These are phyloP conservation scores for Calliscelio sp. DNA, from an alignment of 2,888 invertebrate species.

Conservation along the genomic window DNA sequence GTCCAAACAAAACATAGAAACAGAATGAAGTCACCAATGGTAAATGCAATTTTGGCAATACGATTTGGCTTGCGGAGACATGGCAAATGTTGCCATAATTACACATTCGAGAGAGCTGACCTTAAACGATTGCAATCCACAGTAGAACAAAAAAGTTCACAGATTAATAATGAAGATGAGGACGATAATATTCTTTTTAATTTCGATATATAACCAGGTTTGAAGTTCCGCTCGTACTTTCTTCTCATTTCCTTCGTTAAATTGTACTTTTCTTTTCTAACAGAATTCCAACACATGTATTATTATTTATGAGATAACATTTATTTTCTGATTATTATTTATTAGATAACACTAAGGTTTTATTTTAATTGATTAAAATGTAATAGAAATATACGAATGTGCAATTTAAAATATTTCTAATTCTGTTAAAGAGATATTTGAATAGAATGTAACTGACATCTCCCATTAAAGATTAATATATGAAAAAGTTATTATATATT, in stretches of 20 bases:
- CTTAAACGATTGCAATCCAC: not conserved
- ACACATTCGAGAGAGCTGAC: not conserved
- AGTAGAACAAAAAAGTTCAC: not conserved
- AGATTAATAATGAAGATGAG: not conserved
- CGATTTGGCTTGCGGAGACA: conserved; percentile 58
- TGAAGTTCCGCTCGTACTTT: not conserved
- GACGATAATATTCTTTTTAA: not conserved
- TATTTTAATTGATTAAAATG: no score
- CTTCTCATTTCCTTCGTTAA: conserved; percentile 9
- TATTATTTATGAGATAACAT: no score
- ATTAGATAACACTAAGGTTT: no score
- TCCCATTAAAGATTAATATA: no score
- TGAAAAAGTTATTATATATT: no score
- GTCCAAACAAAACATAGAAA: conserved; percentile 25
- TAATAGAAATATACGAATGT: no score
- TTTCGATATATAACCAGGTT: conserved; percentile 1
- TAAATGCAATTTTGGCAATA: conserved; percentile 10
- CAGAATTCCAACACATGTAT: no score
- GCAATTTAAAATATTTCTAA: no score
- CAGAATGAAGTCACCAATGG: not conserved
- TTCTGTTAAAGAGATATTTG: no score
- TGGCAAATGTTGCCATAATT: conserved; percentile 44
- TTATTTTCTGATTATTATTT: no score
- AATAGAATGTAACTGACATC: no score
- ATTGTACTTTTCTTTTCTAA: conserved; percentile 3